Conservation (phyloP, 2,797 vertebrate species). For the Coreius guichenoti region DNA sequence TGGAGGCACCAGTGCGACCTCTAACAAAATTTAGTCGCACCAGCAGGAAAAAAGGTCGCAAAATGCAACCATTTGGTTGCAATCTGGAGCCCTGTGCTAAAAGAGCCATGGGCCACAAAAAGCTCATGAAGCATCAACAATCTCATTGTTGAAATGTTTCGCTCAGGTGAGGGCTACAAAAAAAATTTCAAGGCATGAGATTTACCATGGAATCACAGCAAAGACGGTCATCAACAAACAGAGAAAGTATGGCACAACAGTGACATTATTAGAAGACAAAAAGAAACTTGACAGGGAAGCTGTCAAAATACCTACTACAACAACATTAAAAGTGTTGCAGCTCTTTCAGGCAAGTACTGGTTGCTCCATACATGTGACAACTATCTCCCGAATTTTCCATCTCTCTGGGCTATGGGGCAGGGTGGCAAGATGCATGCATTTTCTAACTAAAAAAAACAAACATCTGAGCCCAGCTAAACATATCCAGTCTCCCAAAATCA, state of each 20-base stretch:
- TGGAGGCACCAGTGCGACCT: too few species aligned
- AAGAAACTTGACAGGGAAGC: not conserved
- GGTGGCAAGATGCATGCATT: not conserved
- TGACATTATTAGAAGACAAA: not conserved
- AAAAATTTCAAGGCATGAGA: not conserved
- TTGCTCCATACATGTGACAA: too few species aligned
- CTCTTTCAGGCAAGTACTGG: too few species aligned
- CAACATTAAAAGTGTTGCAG: not conserved
- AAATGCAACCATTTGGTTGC: too few species aligned
- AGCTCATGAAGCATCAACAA: not conserved
- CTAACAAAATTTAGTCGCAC: too few species aligned
- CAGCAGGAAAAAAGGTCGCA: too few species aligned
- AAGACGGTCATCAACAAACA: not conserved
- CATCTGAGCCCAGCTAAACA: too few species aligned
- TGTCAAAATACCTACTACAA: not conserved
- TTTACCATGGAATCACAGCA: not conserved
- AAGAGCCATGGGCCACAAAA: not conserved
- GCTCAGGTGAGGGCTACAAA: not conserved
- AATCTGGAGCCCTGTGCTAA: too few species aligned
- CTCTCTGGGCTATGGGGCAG: too few species aligned
- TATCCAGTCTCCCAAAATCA: too few species aligned
- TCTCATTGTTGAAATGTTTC: not conserved
- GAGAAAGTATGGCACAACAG: not conserved
- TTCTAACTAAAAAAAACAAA: not conserved
- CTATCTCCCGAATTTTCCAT: too few species aligned